These are phyloP conservation scores for Agelas oroides DNA, from an alignment of 37 sponge, comb jelly and placozoan genomes.

Conservation along the genomic window DNA sequence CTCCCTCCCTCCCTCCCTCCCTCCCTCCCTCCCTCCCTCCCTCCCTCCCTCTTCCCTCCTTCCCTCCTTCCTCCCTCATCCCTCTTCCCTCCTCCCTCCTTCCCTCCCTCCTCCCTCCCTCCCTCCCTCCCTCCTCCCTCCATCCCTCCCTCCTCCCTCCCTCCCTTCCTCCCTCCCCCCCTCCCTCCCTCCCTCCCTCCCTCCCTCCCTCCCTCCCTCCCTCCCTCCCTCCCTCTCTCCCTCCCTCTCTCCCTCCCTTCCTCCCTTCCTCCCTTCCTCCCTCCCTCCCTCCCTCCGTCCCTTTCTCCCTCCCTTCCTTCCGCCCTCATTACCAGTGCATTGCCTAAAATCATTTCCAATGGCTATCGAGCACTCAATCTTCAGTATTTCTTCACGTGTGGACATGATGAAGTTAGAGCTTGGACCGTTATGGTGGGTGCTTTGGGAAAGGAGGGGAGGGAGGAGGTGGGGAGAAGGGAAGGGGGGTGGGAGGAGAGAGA, in stretches of 20 bases:
- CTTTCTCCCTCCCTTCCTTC: no score
- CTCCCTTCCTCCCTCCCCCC: conserved; percentile 31
- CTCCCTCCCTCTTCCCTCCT: background rate
- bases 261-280: no score
- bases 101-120: background rate
- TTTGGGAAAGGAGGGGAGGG: no score
- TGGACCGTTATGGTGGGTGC: conserved; percentile 89
- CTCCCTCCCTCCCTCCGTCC: background rate
- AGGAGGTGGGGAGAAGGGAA: no score
- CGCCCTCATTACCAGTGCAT: conserved; percentile 45
- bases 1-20: background rate
- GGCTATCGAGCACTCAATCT: conserved; percentile 94
- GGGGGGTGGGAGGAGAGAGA: no score
- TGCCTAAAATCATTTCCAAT: conserved; percentile 91
- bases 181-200: conserved; percentile 39
- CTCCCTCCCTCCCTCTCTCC: background rate
- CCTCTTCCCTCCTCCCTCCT: background rate
- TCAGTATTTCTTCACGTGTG: conserved; percentile 97
- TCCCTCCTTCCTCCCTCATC: background rate
- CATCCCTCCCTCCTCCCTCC: conserved; percentile 15
- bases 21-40: background rate
- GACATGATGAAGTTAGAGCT: conserved; percentile 96
- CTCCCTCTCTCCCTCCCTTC: no score
- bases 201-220: conserved; percentile 14
- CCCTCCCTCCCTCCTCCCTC: background rate